Evolutionary conservation across 2,888 invertebrate genomes (phyloP), one percentile per base, ranked within the genome.

Genomic region (Leucania comma): DNA sequence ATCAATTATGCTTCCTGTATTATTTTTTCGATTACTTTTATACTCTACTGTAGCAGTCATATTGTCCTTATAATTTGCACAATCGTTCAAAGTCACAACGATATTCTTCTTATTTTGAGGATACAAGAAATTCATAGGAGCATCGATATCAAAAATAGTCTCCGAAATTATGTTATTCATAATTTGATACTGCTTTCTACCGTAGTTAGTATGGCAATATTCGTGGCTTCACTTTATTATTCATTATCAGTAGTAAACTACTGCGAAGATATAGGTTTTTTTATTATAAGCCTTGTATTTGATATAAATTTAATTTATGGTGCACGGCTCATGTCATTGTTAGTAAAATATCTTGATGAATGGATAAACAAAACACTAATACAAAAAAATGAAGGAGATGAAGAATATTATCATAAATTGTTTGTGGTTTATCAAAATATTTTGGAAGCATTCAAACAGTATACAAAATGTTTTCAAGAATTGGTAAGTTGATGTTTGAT

Each of bases 281-380:
- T 26, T 26, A 53, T 26, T 26, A 17, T 53, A 9, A 29, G 3
- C 20, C 29, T 35, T 9, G 20, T 20, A 2, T 60, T 9, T 17
- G 60, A 71, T 54, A 17, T 60, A 2, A 70, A 70, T 48, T 20
- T 53, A 4, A 2, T 71, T 24, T 71, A 70, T 48, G 2, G 57
- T 46, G 32, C 32, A 32, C n/a, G 51, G 12, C 5, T 69, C n/a
- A 8, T 68, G 29, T 1, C 12, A 29, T 29, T 70, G 14, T 26
- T 71, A 1, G 46, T 20, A 20, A 38, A 38, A 1, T 68, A 35
- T 69, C 46, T 71, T 12, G 20, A 54, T 9, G 26, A 59, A 54
- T 60, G 53, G 59, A 2, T 46, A 20, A 14, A 58, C 17, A n/a
- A 32, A 1, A 0, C 51, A 14, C 3, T 32, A 0, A 10, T 22